Percentiles rank a stretch among this genome's conserved stretches.
Conservation (phyloP, 2,797 vertebrate species). For the Astyanax mexicanus region DNA sequence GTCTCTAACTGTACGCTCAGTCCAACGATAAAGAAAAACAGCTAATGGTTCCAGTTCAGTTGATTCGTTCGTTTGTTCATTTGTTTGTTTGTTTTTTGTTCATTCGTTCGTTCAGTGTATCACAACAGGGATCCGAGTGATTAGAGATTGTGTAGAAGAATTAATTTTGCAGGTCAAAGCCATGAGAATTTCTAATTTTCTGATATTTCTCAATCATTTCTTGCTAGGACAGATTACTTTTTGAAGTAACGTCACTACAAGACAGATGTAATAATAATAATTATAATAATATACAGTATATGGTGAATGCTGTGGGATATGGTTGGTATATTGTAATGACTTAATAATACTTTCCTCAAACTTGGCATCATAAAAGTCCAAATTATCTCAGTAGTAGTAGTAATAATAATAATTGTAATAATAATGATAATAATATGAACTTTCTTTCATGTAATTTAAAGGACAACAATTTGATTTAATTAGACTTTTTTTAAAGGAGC, state of each 20-base stretch:
- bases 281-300: constrained; percentile 24
- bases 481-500: constrained; percentile 32
- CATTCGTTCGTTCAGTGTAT: constrained; percentile 39
- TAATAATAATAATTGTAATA: constrained; percentile 32
- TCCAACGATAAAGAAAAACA: constrained; percentile 24
- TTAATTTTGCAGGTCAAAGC: constrained; percentile 28
- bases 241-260: constrained; percentile 16
- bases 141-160: constrained; percentile 36
- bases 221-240: constrained; percentile 27
- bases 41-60: constrained; percentile 65
- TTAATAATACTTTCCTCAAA: constrained; percentile 31
- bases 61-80: no score
- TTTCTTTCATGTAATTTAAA: constrained; percentile 20
- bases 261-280: constrained; percentile 27
- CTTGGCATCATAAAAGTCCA: constrained; percentile 20
- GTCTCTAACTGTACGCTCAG: constrained; percentile 59
- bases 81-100: no score
- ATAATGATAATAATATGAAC: no score
- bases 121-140: constrained; percentile 56
- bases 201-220: constrained; percentile 22
- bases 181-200: constrained; percentile 28
- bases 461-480: constrained; percentile 40
- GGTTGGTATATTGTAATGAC: constrained; percentile 25
- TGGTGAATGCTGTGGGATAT: constrained; percentile 14
- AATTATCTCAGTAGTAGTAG: constrained; percentile 50